Percentiles rank a stretch among this genome's conserved stretches.
phyloP scores from a whole-genome alignment of 2,113 vertebrate genomes.

The Tyrannus savana region DNA sequence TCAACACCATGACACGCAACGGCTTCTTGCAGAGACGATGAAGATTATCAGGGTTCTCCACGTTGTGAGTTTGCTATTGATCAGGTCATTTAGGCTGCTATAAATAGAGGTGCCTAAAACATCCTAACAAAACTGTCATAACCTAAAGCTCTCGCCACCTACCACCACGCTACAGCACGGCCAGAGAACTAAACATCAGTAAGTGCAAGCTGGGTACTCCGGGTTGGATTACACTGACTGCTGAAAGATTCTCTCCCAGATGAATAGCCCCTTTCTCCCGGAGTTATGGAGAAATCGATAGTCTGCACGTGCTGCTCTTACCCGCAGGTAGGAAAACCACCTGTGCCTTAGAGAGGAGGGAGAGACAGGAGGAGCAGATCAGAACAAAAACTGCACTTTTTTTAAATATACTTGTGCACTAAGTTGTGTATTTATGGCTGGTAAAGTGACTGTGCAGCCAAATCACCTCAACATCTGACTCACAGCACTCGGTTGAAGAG shows the following conservation, averaged over 20 bases:
- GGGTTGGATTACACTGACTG: not conserved
- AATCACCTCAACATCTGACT: not conserved
- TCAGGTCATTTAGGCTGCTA: not conserved
- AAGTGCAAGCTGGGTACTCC: not conserved
- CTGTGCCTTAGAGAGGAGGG: not conserved
- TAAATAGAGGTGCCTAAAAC: not conserved
- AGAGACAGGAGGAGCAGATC: not conserved
- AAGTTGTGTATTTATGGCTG: not conserved
- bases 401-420: not conserved
- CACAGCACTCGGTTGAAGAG: not conserved
- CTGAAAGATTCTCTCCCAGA: not conserved
- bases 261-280: not conserved
- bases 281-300: not conserved
- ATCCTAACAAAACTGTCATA: not conserved
- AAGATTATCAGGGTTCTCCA: not conserved
- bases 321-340: not conserved
- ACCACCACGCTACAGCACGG: rapidly evolving
- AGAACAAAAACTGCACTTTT: not conserved
- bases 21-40: not conserved
- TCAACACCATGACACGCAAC: not conserved
- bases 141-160: rapidly evolving
- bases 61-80: rapidly evolving
- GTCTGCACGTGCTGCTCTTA: not conserved
- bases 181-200: not conserved
- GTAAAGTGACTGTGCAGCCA: not conserved